Evolutionary conservation across 2,113 vertebrate genomes (phyloP).

Genomic region (Ochotona curzoniae): DNA sequence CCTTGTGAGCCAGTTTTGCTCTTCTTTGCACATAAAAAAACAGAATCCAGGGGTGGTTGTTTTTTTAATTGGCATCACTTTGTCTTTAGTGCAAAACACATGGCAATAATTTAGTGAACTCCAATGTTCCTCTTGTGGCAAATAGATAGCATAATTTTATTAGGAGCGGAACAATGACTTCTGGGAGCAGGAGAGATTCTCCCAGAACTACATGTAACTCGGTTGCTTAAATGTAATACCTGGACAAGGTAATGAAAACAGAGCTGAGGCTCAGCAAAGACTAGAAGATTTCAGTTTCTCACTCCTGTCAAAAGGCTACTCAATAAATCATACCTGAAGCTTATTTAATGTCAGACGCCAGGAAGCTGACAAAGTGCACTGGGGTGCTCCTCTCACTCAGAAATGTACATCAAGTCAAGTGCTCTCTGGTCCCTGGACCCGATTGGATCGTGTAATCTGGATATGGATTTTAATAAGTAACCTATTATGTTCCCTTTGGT

Average conservation of each 20-base stretch:
- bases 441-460: conserved; percentile 88
- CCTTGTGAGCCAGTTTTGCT: conserved; percentile 72
- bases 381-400: conserved; percentile 85
- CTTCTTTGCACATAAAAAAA: conserved; percentile 82
- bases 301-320: conserved; percentile 85
- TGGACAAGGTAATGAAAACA: conserved; percentile 87
- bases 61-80: conserved; percentile 85
- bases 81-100: conserved; percentile 83
- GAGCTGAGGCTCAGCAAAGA: conserved; percentile 77
- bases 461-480: conserved; percentile 95
- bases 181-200: conserved; percentile 84
- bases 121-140: conserved; percentile 86
- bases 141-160: conserved; percentile 89
- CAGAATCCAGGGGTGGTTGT: conserved; percentile 74
- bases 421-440: conserved; percentile 85
- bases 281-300: conserved; percentile 84
- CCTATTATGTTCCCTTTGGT: conserved; percentile 89
- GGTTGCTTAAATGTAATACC: conserved; percentile 88
- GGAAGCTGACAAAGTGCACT: conserved; percentile 86
- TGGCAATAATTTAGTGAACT: conserved; percentile 87
- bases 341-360: conserved; percentile 86
- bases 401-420: conserved; percentile 86
- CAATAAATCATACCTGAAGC: conserved; percentile 87
- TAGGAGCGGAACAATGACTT: conserved; percentile 88
- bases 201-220: conserved; percentile 85